These are phyloP conservation scores for Poecilia picta DNA, from an alignment of 2,797 vertebrate species.

Conservation along the genomic window DNA sequence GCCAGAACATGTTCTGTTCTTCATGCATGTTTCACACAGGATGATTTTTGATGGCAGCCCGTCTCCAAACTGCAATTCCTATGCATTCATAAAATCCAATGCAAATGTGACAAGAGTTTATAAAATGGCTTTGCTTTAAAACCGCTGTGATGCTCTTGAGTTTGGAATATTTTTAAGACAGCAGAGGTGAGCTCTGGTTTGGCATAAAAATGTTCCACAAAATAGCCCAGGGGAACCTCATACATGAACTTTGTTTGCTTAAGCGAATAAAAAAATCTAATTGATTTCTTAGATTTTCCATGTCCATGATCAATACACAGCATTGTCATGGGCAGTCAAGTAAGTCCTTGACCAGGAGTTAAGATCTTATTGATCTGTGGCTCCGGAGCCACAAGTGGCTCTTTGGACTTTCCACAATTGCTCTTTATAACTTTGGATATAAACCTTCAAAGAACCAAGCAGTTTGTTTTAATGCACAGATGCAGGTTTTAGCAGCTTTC, in stretches of 20 bases:
- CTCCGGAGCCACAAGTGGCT: no score
- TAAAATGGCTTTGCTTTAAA: neutral
- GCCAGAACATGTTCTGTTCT: conserved; percentile 1
- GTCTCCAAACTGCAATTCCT: neutral
- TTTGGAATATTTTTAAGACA: neutral
- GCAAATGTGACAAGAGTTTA: neutral
- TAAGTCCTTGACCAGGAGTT: no score
- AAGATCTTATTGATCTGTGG: no score
- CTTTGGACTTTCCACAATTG: no score
- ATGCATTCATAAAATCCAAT: neutral
- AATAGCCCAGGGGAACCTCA: neutral
- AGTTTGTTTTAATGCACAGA: neutral
- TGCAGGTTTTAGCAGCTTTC: no score
- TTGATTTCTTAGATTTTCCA: no score
- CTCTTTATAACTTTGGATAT: no score
- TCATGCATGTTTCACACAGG: neutral
- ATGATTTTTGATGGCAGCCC: neutral
- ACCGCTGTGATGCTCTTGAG: neutral
- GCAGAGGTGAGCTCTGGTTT: neutral
- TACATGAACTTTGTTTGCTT: neutral
- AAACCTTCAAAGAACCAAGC: neutral
- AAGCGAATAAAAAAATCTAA: no score
- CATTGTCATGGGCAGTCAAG: no score
- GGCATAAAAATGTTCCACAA: neutral
- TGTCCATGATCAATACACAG: no score